Base-by-base conservation (phyloP, 1,140 invertebrate genomes). In the Drosophila leontia region DNA sequence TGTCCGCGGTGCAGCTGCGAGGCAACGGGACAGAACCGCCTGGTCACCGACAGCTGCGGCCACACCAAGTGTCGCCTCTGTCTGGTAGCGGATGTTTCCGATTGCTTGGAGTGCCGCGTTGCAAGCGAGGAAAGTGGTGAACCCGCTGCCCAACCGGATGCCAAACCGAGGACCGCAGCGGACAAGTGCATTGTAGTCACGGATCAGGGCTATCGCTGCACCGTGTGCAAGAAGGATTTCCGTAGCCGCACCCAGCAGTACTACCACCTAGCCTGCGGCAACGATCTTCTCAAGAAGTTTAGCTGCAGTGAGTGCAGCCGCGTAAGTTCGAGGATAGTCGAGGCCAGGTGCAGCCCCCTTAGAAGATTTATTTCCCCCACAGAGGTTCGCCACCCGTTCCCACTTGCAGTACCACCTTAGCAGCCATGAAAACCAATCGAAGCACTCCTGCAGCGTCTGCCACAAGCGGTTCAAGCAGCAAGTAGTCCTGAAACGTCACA, bases 61-160 rank as follows among this genome's bases (percentile, higher is more conserved):
- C 94, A 94, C 81, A 85, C 92, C n/a, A 94, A 94, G 69, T 94
- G 94, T 84, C 94, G 94, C 79, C 75, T 91, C 15, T 94, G 94
- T 60, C 78, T 94, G 23, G 72, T 94, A n/a, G 91, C 92, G 7
- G 94, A 94, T 82, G 93, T 93, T 32, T 74, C 91, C 19, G 93
- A 93, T 62, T 94, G 94, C 72, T 67, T 67, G 9, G 76, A 92
- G n/a, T 91, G 91, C 29, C 67, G 82, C 29, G 57, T 35, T 12
- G 47, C 58, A 41, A 92, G 71, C 60, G 78, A 58, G 17, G n/a
- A 17, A 0, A 13, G 29, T 8, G 55, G 9, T 12, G 53, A 1
- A 3, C 41, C 26, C 23, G 8, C 59, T 5, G 6, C 23, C 19
- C 12, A 50, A 19, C 15, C 19, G 35, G 32, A 37, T n/a, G 11